Evolutionary conservation across 2,888 invertebrate species (phyloP), one percentile per base, ranked within the genome.

Genomic region (Polyploca ridens): DNA sequence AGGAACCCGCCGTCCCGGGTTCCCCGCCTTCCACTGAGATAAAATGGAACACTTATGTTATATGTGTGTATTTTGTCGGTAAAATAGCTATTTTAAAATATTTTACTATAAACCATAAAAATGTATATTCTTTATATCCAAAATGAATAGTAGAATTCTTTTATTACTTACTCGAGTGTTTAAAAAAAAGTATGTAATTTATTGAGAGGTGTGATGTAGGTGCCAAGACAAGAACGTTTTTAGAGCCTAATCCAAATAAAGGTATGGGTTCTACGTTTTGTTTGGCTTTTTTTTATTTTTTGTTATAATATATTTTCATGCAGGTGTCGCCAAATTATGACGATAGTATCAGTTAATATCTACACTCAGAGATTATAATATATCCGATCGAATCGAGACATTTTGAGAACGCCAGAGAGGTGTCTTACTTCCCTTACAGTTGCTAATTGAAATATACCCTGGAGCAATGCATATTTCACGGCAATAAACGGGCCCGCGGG

Each of bases 381-480:
- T 73, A 66, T 71, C 19, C 10, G 41, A 13, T 62, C 65, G 67
- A 74, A 5, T 62, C 65, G 67, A 74, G 67, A 66, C 71, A 70
- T 67, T 73, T 66, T 67, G 78, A 76, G 75, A 70, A 62, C 68
- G 66, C 64, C 66, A 66, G 65, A 19, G 54, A 19, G 16, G 54
- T 54, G 54, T 8, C 19, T 19, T 54, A 19, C 19, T 54, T 63
- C 69, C 66, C 70, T 77, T 75, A 71, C 69, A 71, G 70, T 67
- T 76, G 81, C 78, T 87, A 87, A 86, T 88, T 86, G 83, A 84
- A 87, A 82, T 78, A 79, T 72, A 77, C 75, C 78, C 72, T 73
- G 74, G 73, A 81, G 76, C 75, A 78, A 84, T 85, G 81, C 85
- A 84, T 85, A 87, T 85, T 87, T 84, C 77, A 84, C 81, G 75